A percentile compares a stretch with the other conserved stretches of the same genome.
Conservation (phyloP, 2,888 invertebrate species). For the Ormia ochracea region DNA sequence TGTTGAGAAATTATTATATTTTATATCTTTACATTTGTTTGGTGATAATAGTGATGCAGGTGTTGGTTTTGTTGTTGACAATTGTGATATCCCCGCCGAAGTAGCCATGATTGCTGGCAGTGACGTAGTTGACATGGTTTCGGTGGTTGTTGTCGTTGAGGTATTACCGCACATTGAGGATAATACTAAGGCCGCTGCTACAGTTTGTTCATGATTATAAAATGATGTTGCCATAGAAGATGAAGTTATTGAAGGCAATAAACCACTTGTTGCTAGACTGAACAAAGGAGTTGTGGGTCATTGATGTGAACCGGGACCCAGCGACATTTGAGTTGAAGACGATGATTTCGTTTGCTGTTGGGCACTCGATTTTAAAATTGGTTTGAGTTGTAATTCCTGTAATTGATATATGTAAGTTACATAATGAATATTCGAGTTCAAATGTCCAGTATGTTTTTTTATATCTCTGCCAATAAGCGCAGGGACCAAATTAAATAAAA, state of each 20-base stretch:
- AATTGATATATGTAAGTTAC: constrained; percentile 32
- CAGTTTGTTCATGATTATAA: constrained; percentile 72
- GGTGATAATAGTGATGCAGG: constrained; percentile 18
- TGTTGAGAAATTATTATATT: constrained; percentile 59
- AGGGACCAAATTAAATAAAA: too few relatives aligned
- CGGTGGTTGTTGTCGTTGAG: constrained; percentile 52
- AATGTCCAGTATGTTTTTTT: too few relatives aligned
- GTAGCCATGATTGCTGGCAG: constrained; percentile 47
- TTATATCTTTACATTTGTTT: constrained; percentile 40
- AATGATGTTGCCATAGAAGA: constrained; percentile 64
- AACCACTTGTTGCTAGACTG: constrained; percentile 28
- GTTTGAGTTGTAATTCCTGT: constrained; percentile 60
- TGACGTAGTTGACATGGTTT: constrained; percentile 45
- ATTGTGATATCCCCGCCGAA: constrained; percentile 59
- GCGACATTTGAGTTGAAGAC: constrained; percentile 30
- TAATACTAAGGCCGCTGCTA: constrained; percentile 72
- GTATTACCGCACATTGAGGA: constrained; percentile 70
- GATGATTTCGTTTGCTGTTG: constrained; percentile 41
- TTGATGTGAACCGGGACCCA: constrained; percentile 65
- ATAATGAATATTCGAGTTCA: too few relatives aligned
- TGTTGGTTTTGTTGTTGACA: constrained; percentile 42
- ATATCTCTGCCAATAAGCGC: too few relatives aligned
- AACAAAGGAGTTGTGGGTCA: constrained; percentile 67
- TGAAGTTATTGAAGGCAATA: constrained; percentile 38
- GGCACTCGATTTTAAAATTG: constrained; percentile 51